Conservation (phyloP, 2,113 vertebrate species). For the Mustela lutreola region DNA sequence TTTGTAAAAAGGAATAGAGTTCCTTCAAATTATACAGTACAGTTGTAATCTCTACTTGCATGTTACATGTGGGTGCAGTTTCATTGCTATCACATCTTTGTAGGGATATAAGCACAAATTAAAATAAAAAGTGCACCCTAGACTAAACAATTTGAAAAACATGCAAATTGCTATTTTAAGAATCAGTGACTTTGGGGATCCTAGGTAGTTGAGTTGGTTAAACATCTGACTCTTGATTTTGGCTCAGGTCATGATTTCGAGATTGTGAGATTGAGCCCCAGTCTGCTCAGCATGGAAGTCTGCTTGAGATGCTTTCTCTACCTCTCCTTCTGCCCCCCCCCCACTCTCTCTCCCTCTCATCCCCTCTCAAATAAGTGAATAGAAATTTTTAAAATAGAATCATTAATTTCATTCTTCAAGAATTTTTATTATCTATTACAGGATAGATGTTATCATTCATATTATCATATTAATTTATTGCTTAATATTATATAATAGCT, state of each 20-base stretch:
- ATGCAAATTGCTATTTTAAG: background rate
- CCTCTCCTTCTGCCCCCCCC: background rate
- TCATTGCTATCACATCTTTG: background rate
- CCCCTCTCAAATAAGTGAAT: background rate
- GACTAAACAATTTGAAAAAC: background rate
- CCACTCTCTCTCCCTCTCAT: background rate
- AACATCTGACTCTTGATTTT: background rate
- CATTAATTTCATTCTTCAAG: background rate
- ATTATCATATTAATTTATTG: background rate
- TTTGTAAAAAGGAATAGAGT: background rate
- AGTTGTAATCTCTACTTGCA: background rate
- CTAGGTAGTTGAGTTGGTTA: background rate
- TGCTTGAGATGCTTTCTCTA: background rate
- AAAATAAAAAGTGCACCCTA: background rate
- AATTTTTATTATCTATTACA: constrained; percentile 15
- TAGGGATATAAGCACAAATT: constrained; percentile 26
- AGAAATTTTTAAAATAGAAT: background rate
- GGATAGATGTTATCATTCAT: background rate
- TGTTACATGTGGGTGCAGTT: background rate
- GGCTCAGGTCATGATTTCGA: background rate
- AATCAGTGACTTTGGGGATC: background rate
- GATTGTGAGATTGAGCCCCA: background rate
- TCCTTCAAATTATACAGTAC: background rate
- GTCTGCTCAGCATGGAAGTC: background rate
- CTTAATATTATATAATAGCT: background rate